Percentiles rank a stretch among this genome's conserved stretches.
phyloP scores from a whole-genome alignment of 2,797 vertebrate species.

The Poeciliopsis paucimaculata region DNA sequence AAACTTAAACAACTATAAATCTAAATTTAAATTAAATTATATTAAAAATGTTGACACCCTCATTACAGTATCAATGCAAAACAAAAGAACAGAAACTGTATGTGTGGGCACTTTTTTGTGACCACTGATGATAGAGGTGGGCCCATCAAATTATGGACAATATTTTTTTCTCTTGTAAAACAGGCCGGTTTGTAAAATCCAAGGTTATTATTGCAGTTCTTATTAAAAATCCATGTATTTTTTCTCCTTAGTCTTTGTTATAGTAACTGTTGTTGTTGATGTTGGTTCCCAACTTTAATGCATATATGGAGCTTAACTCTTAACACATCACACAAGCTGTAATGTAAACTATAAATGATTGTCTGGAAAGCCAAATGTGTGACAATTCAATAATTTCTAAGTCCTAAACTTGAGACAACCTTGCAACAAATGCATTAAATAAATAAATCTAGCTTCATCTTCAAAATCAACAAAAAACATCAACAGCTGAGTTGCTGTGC shows the following conservation, averaged over 20 bases:
- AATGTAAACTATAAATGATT: not conserved
- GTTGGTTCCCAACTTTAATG: no score
- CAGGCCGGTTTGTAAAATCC: not conserved
- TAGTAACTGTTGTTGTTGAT: no score
- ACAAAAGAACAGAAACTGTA: no score
- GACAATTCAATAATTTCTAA: not conserved
- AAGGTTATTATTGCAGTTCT: not conserved
- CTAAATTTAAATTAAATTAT: not conserved
- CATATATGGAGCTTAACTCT: no score
- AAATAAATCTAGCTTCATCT: not conserved
- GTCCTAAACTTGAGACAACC: not conserved
- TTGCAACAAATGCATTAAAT: not conserved
- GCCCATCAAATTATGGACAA: not conserved
- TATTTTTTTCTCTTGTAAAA: not conserved
- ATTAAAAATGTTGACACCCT: not conserved
- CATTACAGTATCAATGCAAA: not conserved
- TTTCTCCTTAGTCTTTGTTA: not conserved
- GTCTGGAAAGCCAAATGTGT: not conserved
- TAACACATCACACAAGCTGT: not conserved
- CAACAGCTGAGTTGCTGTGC: not conserved
- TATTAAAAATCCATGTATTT: not conserved
- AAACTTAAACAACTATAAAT: not conserved
- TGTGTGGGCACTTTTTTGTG: not conserved
- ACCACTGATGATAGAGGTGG: not conserved
- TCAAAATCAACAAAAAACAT: not conserved